A percentile compares a stretch with the other conserved stretches of the same genome.
Evolutionary conservation across 92 coral and sea anemone species (phyloP).

Genomic region (Porites cylindrica): DNA sequence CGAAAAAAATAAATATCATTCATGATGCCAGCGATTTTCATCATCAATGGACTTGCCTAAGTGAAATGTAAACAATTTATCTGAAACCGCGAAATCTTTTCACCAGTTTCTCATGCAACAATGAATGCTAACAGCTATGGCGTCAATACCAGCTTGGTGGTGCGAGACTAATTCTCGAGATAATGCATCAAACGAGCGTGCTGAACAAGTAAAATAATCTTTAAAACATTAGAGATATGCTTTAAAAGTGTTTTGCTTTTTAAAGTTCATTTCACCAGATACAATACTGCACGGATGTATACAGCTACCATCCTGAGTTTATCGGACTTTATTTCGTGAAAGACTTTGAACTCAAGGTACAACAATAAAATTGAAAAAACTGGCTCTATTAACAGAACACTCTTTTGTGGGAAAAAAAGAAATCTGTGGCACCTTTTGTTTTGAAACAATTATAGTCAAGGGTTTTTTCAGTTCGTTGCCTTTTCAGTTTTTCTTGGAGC

Average conservation of each 20-base stretch:
- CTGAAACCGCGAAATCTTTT: not conserved
- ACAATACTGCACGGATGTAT: not conserved
- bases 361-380: too few species aligned
- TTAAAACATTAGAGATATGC: not conserved
- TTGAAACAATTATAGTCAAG: not conserved
- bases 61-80: not conserved
- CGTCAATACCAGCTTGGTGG: not conserved
- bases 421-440: constrained; percentile 10
- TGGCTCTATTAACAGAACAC: too few species aligned
- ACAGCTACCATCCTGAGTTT: not conserved
- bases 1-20: too few species aligned
- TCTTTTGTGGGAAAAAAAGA: not conserved
- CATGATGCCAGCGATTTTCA: not conserved
- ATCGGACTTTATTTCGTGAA: not conserved
- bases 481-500: not conserved
- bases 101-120: not conserved
- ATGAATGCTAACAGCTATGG: constrained; percentile 12
- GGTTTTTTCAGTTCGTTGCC: constrained; percentile 12
- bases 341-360: not conserved
- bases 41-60: not conserved
- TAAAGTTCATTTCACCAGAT: not conserved
- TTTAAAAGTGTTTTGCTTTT: not conserved
- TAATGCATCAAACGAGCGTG: constrained; percentile 1
- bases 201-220: not conserved
- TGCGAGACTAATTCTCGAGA: constrained; percentile 14